Evolutionary conservation across 2,113 vertebrate genomes (phyloP), one percentile per base, ranked within the genome.

Genomic region (Aleadryas rufinucha): DNA sequence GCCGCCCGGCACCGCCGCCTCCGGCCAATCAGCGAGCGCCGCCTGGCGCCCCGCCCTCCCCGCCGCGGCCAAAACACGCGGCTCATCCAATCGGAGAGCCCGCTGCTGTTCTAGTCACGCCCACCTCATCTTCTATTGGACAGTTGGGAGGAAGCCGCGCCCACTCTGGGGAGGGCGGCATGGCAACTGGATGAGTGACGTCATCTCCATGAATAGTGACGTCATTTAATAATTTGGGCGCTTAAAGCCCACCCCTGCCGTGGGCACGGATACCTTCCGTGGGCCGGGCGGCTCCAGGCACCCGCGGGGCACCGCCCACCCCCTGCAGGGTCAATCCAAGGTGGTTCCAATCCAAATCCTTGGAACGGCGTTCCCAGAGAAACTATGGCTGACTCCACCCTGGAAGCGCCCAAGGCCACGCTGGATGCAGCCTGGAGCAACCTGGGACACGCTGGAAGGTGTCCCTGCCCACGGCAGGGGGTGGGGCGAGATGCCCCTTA

Each of bases 121-220:
- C 76, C 1, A 2, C 2, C 3, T 3, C 26, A 0, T 0, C 3
- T 42, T 3, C 57, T 22, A 80, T 80, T 88, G 76, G 66, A 5
- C 1, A 2, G 6, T 6, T 14, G 11, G 0, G 11, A 3, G 11
- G 26, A 42, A 30, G 50, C 27, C 57, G 2, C 50, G 31, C 75
- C 42, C 31, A 6, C 10, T 7, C 7, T 1, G 20, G 24, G 18
- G 6, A 2, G 10, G 27, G 37, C 20, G 23, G 65, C 50, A 41
- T 54, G 57, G 65, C 30, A 68, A 35, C 30, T 5, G 28, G 0
- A 1, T 0, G 10, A 3, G 39, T 70, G 65, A 87, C 85, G 75
- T 70, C 41, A 70, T 41, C 7, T 2, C 0, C 6, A 0, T 0
- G 1, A 0, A 0, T 0, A 2, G 20, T 79, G 75, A 79, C 75